A percentile compares a stretch with the other conserved stretches of the same genome.
Conservation (phyloP, 92 coral and sea anemone genomes). For the Chrysogorgia sp. region DNA sequence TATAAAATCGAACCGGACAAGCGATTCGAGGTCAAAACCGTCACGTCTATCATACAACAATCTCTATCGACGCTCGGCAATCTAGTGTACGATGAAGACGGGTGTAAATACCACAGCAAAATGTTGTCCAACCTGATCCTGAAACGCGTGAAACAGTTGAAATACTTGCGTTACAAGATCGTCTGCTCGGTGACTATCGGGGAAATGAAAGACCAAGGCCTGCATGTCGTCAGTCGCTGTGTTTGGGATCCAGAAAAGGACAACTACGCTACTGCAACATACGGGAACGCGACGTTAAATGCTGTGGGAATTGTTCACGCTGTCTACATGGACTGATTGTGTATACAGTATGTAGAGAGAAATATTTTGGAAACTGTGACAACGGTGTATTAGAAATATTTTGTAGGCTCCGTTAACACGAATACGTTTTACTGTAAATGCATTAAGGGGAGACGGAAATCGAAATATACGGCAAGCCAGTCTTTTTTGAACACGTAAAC, state of each 20-base stretch:
- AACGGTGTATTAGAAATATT: no score
- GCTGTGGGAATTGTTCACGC: slow-evolving; percentile 95
- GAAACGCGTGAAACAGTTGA: slow-evolving; percentile 77
- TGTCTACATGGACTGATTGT: slow-evolving; percentile 70
- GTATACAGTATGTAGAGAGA: no score
- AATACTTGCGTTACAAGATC: slow-evolving; percentile 71
- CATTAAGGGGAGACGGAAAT: no score
- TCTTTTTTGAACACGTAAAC: no score
- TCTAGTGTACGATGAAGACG: slow-evolving; percentile 69
- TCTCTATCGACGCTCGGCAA: slow-evolving; percentile 72
- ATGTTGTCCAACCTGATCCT: slow-evolving; percentile 74
- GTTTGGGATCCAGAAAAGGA: slow-evolving; percentile 89
- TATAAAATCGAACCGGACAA: slow-evolving; percentile 84
- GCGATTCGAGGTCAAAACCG: slow-evolving; percentile 57
- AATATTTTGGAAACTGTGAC: no score
- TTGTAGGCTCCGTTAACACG: no score
- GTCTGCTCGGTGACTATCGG: slow-evolving; percentile 92
- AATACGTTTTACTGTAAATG: no score
- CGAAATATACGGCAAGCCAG: no score
- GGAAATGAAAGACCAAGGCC: slow-evolving; percentile 71
- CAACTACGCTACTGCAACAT: slow-evolving; percentile 77
- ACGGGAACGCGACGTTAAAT: slow-evolving; percentile 71
- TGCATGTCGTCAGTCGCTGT: slow-evolving; percentile 88
- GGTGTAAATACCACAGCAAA: slow-evolving; percentile 77
- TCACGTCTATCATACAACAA: slow-evolving; percentile 69